Conservation (phyloP, 2,888 invertebrate genomes). For the Nipponacmea schrenckii region DNA sequence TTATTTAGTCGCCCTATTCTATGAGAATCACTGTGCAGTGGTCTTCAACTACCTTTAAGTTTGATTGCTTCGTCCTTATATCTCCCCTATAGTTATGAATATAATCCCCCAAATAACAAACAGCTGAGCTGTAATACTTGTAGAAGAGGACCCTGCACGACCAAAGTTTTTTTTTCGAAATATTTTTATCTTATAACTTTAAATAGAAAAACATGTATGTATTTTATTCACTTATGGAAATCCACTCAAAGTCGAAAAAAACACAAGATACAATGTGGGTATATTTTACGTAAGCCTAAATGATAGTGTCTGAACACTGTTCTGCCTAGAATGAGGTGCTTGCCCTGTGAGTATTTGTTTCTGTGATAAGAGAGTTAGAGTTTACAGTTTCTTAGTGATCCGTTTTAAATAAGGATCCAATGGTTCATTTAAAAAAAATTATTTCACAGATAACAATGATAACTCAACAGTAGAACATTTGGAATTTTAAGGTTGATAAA, state of each 20-base stretch:
- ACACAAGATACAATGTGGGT: conserved; percentile 32
- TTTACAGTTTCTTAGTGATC: too few species aligned
- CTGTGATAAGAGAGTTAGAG: too few species aligned
- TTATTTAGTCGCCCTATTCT: conserved; percentile 76
- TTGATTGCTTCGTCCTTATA: too few species aligned
- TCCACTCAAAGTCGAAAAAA: conserved; percentile 48
- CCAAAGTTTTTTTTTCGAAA: conserved; percentile 9
- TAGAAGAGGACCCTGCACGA: conserved; percentile 30
- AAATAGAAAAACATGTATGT: conserved; percentile 7
- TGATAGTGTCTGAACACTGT: conserved; percentile 13
- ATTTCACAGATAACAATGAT: too few species aligned
- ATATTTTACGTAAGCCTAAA: conserved; percentile 36
- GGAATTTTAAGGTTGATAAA: too few species aligned
- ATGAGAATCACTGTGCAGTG: conserved; percentile 53
- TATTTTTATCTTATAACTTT: neutral
- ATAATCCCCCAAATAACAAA: too few species aligned
- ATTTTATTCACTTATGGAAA: conserved; percentile 38
- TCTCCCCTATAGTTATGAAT: too few species aligned
- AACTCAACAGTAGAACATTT: too few species aligned
- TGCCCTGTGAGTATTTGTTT: neutral
- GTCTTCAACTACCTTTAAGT: conserved; percentile 19
- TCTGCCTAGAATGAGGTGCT: neutral
- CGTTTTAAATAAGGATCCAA: too few species aligned
- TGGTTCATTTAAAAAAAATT: too few species aligned
- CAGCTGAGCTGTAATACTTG: too few species aligned